phyloP scores from a whole-genome alignment of 2,113 vertebrate genomes.

The Brachyhypopomus gauderio region DNA sequence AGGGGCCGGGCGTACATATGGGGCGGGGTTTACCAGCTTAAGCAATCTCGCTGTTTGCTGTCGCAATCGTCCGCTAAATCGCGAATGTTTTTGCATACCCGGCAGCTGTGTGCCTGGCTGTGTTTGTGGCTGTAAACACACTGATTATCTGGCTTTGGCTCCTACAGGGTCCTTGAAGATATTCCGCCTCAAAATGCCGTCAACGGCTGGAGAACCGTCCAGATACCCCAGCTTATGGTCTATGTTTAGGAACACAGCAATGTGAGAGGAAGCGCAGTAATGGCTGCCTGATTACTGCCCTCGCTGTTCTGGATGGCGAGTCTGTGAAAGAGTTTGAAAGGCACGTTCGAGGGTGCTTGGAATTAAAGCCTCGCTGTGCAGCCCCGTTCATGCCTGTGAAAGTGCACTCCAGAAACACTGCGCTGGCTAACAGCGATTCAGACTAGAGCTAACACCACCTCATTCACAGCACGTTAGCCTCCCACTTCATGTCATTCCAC shows the following conservation, averaged over 20 bases:
- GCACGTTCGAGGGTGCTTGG: neutral
- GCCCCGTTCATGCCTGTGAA: neutral
- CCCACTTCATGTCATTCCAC: constrained; percentile 10
- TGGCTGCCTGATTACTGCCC: neutral
- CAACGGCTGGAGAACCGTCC: neutral
- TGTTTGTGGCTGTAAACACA: neutral
- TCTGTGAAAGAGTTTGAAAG: neutral
- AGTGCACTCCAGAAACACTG: neutral
- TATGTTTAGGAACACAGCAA: constrained; percentile 1
- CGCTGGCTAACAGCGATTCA: neutral
- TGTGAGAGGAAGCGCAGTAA: neutral
- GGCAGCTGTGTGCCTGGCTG: constrained; percentile 33
- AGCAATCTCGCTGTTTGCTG: constrained; percentile 28
- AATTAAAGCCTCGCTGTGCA: neutral
- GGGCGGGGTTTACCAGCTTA: neutral
- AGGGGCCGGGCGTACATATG: constrained; percentile 49
- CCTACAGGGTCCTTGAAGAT: constrained; percentile 6
- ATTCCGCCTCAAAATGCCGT: neutral
- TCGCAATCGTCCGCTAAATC: constrained; percentile 44
- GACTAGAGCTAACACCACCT: neutral
- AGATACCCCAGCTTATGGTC: neutral
- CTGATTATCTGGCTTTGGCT: neutral
- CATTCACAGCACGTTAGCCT: constrained; percentile 20
- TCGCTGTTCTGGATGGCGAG: neutral
- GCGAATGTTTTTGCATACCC: constrained; percentile 29